Evolutionary conservation across 2,797 vertebrate species (phyloP), one percentile per base, ranked within the genome.

Genomic region (Amniataba percoides): DNA sequence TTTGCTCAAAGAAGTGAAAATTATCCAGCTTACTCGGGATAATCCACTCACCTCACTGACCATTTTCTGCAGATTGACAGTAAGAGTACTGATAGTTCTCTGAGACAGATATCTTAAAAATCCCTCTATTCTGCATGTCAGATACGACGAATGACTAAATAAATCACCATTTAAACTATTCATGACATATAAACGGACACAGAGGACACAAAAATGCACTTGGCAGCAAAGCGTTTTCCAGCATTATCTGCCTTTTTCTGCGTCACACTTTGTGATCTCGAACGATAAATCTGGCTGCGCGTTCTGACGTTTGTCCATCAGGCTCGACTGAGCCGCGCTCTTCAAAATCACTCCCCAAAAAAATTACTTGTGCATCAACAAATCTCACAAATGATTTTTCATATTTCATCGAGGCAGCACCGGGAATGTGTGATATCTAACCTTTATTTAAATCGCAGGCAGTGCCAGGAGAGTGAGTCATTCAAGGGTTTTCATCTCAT

Each of bases 381-480:
- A 13, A 53, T 60, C 36, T 14, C 1, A n/a, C 4, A 48, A n/a
- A 49, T 2, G 0, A 40, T 36, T 34, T 39, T 48, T 56, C 5
- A 6, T 46, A 4, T 42, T n/a, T 16, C 46, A 55, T 53, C 15
- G 0, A 21, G 56, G 40, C 55, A 25, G 4, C 25, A 36, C 39
- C 3, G 25, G 31, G n/a, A 61, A 31, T 9, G 1, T 19, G 46
- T 36, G 15, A 49, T 61, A 60, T 53, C 25, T 56, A 36, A 42
- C 21, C 12, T 12, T 39, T 23, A 16, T 52, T 46, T 60, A 39
- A 71, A 13, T 40, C 36, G 31, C 15, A 53, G 36, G 42, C 27
- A 3, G 39, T 23, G 53, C 39, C 75, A 59, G 53, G 23, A 56
- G 64, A 64, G 60, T 72, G 74, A 78, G 53, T 82, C 60, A 72